Evolutionary conservation across 2,888 invertebrate genomes (phyloP).

Genomic region (Eristalis pertinax): DNA sequence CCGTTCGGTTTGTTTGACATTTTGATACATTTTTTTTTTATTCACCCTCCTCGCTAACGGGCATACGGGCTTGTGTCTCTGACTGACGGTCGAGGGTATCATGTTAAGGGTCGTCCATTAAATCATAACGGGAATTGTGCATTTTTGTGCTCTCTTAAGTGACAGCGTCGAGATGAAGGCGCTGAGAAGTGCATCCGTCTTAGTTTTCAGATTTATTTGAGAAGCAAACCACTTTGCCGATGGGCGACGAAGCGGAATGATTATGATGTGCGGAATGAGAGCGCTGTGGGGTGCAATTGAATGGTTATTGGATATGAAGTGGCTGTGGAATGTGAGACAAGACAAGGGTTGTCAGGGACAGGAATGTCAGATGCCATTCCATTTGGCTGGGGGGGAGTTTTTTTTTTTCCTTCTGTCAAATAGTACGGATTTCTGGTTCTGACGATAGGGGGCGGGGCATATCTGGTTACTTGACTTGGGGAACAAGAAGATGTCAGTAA

Average conservation of each 20-base stretch:
- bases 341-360: not conserved
- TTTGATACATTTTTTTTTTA: not conserved
- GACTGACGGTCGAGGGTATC: not conserved
- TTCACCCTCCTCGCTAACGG: not conserved
- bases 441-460: no score
- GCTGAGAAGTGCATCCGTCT: not conserved
- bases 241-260: not conserved
- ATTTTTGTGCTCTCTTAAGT: not conserved
- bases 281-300: not conserved
- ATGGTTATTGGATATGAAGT: not conserved
- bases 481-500: no score
- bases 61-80: not conserved
- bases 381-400: not conserved
- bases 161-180: not conserved
- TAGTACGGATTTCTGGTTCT: no score
- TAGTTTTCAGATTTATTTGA: constrained; percentile 37
- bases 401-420: not conserved
- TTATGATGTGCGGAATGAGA: not conserved
- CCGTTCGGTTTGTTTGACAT: not conserved
- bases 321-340: not conserved
- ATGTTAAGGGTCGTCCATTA: constrained; percentile 17
- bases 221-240: not conserved
- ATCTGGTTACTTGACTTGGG: no score
- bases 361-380: not conserved
- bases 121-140: constrained; percentile 39